Conservation (phyloP, 2,113 vertebrate genomes). For the Chitala chitala region DNA sequence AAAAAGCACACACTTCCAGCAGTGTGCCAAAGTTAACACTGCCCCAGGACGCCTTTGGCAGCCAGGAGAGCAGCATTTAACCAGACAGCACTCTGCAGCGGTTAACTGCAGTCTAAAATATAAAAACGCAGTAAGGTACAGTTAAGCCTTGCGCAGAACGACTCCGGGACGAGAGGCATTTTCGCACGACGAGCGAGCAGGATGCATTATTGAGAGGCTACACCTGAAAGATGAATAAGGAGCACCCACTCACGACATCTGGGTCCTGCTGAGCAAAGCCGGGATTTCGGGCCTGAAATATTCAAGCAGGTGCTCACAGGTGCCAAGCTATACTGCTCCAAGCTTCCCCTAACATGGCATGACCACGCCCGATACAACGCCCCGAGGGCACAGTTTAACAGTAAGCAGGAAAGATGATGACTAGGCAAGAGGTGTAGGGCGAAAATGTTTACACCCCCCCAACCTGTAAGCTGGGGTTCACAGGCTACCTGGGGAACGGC, state of each 20-base stretch:
- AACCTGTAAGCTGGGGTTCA: too few species aligned
- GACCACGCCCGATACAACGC: too few species aligned
- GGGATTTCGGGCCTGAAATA: background rate
- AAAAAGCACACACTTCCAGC: too few species aligned
- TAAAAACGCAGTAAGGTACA: constrained; percentile 1
- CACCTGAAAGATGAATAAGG: constrained; percentile 51
- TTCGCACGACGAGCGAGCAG: constrained; percentile 44
- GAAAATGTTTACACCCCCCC: too few species aligned
- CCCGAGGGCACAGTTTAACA: too few species aligned
- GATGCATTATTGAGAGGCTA: constrained; percentile 46
- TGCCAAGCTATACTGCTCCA: too few species aligned
- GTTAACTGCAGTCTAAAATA: background rate
- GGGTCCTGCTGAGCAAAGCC: background rate
- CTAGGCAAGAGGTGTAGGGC: too few species aligned
- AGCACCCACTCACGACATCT: constrained; percentile 28
- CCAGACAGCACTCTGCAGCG: background rate
- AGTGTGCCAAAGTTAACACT: too few species aligned
- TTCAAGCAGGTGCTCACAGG: too few species aligned
- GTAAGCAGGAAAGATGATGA: too few species aligned
- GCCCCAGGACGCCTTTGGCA: too few species aligned
- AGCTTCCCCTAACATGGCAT: background rate
- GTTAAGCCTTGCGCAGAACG: constrained; percentile 20
- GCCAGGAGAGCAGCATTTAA: background rate
- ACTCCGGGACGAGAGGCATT: constrained; percentile 25
- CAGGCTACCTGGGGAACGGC: too few species aligned